Percentiles rank a stretch among this genome's conserved stretches.
phyloP scores from a whole-genome alignment of 2,113 vertebrate genomes.

The Ibidorhyncha struthersii region DNA sequence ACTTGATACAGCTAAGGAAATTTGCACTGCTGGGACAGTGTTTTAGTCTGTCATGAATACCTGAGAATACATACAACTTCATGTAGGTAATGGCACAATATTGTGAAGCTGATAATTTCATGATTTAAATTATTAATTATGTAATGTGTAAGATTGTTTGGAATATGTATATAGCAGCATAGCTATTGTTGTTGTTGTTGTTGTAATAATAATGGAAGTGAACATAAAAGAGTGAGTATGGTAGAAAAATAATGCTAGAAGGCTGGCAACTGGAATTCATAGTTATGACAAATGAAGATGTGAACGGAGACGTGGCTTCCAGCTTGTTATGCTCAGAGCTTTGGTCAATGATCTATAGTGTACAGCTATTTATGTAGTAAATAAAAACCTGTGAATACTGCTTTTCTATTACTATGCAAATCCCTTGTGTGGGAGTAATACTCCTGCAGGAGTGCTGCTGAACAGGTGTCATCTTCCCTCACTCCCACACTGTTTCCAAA shows the following conservation, averaged over 20 bases:
- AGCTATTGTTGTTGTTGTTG: neutral
- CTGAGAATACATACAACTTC: neutral
- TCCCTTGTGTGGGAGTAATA: neutral
- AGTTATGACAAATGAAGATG: neutral
- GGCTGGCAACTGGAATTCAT: neutral
- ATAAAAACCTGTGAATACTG: neutral
- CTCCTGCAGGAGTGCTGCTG: neutral
- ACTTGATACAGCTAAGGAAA: neutral
- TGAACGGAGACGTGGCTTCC: neutral
- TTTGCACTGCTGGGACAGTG: neutral
- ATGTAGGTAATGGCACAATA: neutral
- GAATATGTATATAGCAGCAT: neutral
- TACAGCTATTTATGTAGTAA: neutral
- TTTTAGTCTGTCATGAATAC: neutral
- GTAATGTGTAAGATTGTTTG: neutral
- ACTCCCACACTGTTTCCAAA: neutral
- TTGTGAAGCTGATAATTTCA: neutral
- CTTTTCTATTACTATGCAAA: neutral
- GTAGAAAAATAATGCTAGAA: neutral
- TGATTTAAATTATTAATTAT: neutral
- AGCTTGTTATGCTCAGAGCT: neutral
- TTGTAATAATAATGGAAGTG: neutral
- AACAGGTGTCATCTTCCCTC: constrained; percentile 11
- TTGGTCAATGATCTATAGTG: neutral
- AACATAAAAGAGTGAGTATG: neutral